phyloP scores from a whole-genome alignment of 2,113 vertebrate species.

The Hypocryptadius cinnamomeus region DNA sequence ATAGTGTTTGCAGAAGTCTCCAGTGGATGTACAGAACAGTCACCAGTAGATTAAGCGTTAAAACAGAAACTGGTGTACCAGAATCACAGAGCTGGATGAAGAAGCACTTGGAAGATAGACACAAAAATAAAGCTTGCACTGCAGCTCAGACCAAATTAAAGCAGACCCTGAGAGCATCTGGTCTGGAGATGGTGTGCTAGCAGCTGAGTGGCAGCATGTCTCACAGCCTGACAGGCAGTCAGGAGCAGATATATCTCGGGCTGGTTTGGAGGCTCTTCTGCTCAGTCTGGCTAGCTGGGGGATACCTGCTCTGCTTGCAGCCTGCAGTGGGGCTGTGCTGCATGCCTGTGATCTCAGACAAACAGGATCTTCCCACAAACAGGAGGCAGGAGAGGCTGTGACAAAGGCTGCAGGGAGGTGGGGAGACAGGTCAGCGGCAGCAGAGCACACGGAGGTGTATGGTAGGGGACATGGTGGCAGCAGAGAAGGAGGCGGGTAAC shows the following conservation, averaged over 20 bases:
- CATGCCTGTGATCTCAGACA: accelerated
- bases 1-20: background rate
- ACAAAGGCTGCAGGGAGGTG: background rate
- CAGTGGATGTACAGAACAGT: background rate
- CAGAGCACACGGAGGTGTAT: background rate
- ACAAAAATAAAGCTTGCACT: background rate
- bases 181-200: background rate
- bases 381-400: background rate
- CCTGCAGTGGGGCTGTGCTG: accelerated
- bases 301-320: background rate
- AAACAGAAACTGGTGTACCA: background rate
- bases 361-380: background rate
- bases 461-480: background rate
- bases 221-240: background rate
- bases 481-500: background rate
- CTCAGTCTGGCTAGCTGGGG: background rate
- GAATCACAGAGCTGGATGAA: background rate
- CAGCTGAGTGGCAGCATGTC: background rate
- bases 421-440: background rate
- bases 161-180: background rate
- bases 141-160: background rate
- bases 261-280: background rate
- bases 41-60: background rate
- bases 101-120: background rate
- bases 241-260: background rate